A percentile compares a stretch with the other conserved stretches of the same genome.
These are phyloP conservation scores for Leucozona laternaria DNA, from an alignment of 2,888 invertebrate genomes.

Conservation along the genomic window DNA sequence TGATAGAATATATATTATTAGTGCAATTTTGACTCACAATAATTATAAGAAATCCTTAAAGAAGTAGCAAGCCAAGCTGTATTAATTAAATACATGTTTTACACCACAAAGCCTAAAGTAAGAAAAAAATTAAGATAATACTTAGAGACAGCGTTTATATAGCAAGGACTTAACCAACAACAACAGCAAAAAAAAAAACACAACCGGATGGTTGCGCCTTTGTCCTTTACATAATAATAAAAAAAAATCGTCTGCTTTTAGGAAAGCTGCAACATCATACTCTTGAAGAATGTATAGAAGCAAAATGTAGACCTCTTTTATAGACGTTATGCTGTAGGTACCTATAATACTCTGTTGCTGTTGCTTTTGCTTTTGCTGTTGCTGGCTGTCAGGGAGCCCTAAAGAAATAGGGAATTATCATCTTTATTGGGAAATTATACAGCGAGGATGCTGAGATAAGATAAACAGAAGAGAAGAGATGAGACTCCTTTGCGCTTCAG, in stretches of 20 bases:
- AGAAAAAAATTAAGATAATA: conserved; percentile 1
- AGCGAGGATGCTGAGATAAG: conserved; percentile 66
- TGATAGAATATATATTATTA: not conserved
- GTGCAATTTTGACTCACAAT: conserved; percentile 21
- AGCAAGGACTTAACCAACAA: not conserved
- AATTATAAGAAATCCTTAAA: conserved; percentile 2
- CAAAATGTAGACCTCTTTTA: conserved; percentile 46
- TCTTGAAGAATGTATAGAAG: not conserved
- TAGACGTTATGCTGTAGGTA: conserved; percentile 35
- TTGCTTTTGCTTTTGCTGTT: conserved; percentile 37
- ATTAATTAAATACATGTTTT: not conserved
- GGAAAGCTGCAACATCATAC: conserved; percentile 38
- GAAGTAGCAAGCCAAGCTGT: not conserved
- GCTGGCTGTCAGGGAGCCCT: conserved; percentile 59
- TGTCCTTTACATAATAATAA: conserved; percentile 63
- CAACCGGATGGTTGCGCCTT: conserved; percentile 37
- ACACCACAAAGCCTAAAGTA: conserved; percentile 16
- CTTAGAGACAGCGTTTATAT: conserved; percentile 1
- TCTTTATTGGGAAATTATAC: conserved; percentile 73
- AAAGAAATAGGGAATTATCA: conserved; percentile 69
- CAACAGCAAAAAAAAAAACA: not conserved
- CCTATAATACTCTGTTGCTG: conserved; percentile 33
- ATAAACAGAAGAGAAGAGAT: conserved; percentile 61
- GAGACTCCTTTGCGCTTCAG: conserved; percentile 56
- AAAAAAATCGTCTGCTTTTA: conserved; percentile 57